Percentiles rank a stretch among this genome's conserved stretches.
Evolutionary conservation across 1,140 invertebrate species (phyloP).

Genomic region (Macrosteles quadrilineatus): DNA sequence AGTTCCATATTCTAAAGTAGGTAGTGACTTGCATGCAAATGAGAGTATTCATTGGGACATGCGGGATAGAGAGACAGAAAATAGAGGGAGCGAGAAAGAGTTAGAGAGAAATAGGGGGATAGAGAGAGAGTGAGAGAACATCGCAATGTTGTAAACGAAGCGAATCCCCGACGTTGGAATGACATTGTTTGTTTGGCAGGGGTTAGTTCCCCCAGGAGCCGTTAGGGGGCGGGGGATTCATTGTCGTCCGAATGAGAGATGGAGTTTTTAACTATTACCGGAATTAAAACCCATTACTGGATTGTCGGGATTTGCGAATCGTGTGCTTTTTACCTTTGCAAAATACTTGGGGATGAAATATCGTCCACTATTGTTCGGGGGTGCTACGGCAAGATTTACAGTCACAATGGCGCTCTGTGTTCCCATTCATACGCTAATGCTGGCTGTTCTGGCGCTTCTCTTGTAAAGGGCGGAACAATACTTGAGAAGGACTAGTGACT

Average conservation of each 20-base stretch:
- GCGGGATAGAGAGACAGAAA: too few relatives aligned
- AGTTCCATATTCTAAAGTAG: too few relatives aligned
- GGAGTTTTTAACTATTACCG: constrained; percentile 26
- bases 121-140: neutral
- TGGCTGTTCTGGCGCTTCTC: neutral
- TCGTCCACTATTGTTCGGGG: too few relatives aligned
- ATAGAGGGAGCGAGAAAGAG: too few relatives aligned
- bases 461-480: too few relatives aligned
- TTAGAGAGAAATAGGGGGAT: too few relatives aligned
- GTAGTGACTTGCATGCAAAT: too few relatives aligned
- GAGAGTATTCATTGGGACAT: too few relatives aligned
- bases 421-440: constrained; percentile 12
- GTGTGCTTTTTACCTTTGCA: neutral
- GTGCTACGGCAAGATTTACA: neutral
- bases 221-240: constrained; percentile 14
- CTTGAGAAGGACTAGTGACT: too few relatives aligned
- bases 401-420: neutral
- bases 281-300: constrained; percentile 23
- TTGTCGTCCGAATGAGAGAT: constrained; percentile 22
- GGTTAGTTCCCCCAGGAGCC: constrained; percentile 24
- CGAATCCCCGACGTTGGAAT: neutral
- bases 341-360: too few relatives aligned
- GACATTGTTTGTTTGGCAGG: constrained; percentile 26
- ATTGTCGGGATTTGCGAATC: constrained; percentile 18
- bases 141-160: neutral